phyloP scores from a whole-genome alignment of 2,888 invertebrate genomes.

The Andrena flavipes region DNA sequence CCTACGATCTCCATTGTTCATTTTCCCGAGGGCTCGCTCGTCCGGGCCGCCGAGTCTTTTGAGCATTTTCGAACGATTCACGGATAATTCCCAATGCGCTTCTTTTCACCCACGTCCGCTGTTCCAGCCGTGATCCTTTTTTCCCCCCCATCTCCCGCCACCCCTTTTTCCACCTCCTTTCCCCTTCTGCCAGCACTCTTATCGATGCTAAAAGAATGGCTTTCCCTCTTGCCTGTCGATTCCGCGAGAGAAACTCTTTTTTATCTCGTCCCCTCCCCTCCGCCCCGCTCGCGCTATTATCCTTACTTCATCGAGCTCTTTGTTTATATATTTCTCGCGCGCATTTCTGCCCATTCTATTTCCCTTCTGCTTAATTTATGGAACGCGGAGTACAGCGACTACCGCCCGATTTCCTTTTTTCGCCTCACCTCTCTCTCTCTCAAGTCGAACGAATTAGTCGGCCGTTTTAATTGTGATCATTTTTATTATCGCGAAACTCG shows the following conservation, averaged over 20 bases:
- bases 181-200: constrained; percentile 18
- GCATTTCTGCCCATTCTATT: background rate
- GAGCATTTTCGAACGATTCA: constrained; percentile 80
- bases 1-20: constrained; percentile 77
- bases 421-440: background rate
- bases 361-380: constrained; percentile 22
- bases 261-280: background rate
- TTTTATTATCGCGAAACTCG: constrained; percentile 40
- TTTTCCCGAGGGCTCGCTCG: constrained; percentile 78
- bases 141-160: background rate
- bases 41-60: constrained; percentile 79
- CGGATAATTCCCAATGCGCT: constrained; percentile 81
- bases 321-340: constrained; percentile 41
- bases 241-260: constrained; percentile 34
- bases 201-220: constrained; percentile 45
- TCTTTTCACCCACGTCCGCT: constrained; percentile 72
- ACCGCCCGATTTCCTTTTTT: constrained; percentile 1
- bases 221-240: constrained; percentile 42
- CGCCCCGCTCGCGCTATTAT: constrained; percentile 33
- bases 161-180: background rate
- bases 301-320: constrained; percentile 45
- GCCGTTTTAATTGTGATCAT: constrained; percentile 48
- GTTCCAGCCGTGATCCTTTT: constrained; percentile 41
- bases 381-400: background rate
- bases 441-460: constrained; percentile 22